Evolutionary conservation across 1,140 invertebrate genomes (phyloP).

Genomic region (Saccostrea echinata): DNA sequence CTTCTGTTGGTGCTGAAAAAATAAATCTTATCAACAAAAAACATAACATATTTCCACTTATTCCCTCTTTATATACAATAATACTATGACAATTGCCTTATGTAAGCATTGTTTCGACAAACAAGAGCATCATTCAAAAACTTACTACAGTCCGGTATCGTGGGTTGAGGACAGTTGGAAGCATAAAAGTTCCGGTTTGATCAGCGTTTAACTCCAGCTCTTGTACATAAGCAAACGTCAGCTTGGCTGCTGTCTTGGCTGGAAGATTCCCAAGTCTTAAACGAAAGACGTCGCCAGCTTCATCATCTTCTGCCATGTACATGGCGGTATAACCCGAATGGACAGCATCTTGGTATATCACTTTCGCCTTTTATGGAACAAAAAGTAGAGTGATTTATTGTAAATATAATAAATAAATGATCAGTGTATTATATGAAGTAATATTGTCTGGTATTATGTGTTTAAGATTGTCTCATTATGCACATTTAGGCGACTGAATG

Average conservation of each 20-base stretch:
- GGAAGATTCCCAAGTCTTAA: conserved; percentile 67
- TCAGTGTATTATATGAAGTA: too few relatives aligned
- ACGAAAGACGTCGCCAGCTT: conserved; percentile 63
- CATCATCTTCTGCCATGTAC: conserved; percentile 60
- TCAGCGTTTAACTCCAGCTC: conserved; percentile 63
- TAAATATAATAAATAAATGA: too few relatives aligned
- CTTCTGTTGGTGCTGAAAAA: not conserved
- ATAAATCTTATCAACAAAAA: too few relatives aligned
- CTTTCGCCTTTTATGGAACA: conserved; percentile 80
- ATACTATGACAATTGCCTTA: too few relatives aligned
- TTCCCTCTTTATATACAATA: too few relatives aligned
- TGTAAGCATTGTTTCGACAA: too few relatives aligned
- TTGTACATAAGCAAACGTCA: conserved; percentile 60
- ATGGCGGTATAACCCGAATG: conserved; percentile 83
- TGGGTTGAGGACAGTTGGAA: conserved; percentile 67
- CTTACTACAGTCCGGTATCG: conserved; percentile 57
- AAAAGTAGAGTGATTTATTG: not conserved
- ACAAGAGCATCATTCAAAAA: not conserved
- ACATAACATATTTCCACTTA: too few relatives aligned
- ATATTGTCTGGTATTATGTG: too few relatives aligned
- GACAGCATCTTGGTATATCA: conserved; percentile 84
- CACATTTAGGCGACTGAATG: too few relatives aligned
- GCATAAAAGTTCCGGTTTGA: conserved; percentile 62
- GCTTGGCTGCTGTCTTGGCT: conserved; percentile 54
- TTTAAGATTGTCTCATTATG: too few relatives aligned